Evolutionary conservation across 2,797 vertebrate genomes (phyloP).

Genomic region (Ammospiza maritima): DNA sequence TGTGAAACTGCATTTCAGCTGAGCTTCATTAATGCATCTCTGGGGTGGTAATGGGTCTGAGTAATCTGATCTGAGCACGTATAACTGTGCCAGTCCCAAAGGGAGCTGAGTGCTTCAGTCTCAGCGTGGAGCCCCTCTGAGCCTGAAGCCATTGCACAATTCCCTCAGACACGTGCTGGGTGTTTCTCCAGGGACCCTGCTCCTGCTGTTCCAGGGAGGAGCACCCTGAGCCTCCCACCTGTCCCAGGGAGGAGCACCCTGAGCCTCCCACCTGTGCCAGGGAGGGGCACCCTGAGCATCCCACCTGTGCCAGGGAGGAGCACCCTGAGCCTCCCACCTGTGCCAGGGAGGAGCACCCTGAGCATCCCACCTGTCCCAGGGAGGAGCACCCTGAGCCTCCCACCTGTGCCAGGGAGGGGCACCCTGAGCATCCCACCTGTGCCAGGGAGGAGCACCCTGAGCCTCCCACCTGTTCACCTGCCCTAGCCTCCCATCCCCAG

Average conservation of each 20-base stretch:
- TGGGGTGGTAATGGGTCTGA: background rate
- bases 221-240: background rate
- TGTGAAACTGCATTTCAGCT: background rate
- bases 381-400: too few relatives aligned
- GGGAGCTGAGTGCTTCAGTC: background rate
- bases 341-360: too few relatives aligned
- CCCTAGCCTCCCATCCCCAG: too few relatives aligned
- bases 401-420: too few relatives aligned
- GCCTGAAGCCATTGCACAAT: rapidly evolving
- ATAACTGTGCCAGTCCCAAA: background rate
- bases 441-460: too few relatives aligned
- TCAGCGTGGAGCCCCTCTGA: rapidly evolving
- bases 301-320: too few relatives aligned
- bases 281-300: too few relatives aligned
- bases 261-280: too few relatives aligned
- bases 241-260: too few relatives aligned
- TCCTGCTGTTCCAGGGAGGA: background rate
- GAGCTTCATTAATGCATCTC: background rate
- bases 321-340: too few relatives aligned
- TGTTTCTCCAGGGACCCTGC: background rate
- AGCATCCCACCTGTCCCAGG: background rate
- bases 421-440: too few relatives aligned
- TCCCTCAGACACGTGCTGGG: background rate
- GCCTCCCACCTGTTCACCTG: background rate
- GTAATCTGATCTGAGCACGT: rapidly evolving